These are phyloP conservation scores for Nannospalax galili DNA, from an alignment of 2,113 vertebrate species.

Conservation along the genomic window DNA sequence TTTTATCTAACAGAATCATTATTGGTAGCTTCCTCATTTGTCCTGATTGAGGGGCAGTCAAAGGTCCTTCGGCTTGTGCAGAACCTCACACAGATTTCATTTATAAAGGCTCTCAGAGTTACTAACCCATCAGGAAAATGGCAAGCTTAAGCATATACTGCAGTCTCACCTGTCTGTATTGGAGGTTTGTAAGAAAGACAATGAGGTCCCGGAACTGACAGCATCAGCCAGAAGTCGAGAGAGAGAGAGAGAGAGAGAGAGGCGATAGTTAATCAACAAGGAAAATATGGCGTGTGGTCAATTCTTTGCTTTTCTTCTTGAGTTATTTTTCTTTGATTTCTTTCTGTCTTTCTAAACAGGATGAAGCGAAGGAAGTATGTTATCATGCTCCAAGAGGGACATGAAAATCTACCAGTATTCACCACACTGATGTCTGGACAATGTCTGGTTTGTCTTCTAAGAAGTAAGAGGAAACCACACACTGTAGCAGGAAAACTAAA, in stretches of 20 bases:
- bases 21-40: not conserved
- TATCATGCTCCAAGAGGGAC: not conserved
- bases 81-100: not conserved
- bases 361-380: not conserved
- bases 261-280: not conserved
- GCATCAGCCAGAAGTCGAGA: not conserved
- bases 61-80: not conserved
- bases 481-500: not conserved
- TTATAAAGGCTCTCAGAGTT: not conserved
- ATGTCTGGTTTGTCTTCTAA: not conserved
- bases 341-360: not conserved
- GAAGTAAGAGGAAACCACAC: not conserved
- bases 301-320: not conserved
- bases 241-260: no score
- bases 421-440: fast-evolving
- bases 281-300: not conserved
- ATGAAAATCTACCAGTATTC: not conserved
- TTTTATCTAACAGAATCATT: not conserved
- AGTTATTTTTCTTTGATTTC: not conserved
- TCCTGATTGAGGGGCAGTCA: not conserved
- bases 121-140: not conserved
- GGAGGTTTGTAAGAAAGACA: not conserved
- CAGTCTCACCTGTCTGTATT: not conserved
- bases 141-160: not conserved
- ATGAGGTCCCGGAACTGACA: not conserved